Evolutionary conservation across 2,797 vertebrate genomes (phyloP).

Genomic region (Cossypha dichroa): DNA sequence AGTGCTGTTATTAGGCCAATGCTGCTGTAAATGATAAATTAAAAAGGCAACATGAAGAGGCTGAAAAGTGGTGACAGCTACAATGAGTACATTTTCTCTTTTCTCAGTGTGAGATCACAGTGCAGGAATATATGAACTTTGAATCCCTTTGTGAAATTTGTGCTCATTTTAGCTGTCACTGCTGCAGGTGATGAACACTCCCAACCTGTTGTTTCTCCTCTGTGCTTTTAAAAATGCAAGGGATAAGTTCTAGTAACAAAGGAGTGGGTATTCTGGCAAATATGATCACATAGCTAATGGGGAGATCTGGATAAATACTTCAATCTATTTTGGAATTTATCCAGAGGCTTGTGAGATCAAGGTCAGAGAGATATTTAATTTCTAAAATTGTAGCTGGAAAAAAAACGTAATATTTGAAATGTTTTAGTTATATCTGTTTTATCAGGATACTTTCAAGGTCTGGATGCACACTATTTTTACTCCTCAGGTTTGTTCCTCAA

Average conservation of each 20-base stretch:
- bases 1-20: slow-evolving; percentile 14
- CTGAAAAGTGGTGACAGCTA: slow-evolving; percentile 58
- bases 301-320: background rate
- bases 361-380: background rate
- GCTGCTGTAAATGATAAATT: slow-evolving; percentile 53
- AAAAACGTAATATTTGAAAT: background rate
- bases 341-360: background rate
- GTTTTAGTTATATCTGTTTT: background rate
- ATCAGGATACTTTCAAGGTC: background rate
- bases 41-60: slow-evolving; percentile 47
- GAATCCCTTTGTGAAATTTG: slow-evolving; percentile 47
- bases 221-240: background rate
- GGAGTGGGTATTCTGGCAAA: background rate
- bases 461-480: background rate
- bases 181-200: slow-evolving; percentile 33
- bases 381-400: background rate
- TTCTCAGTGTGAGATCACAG: slow-evolving; percentile 56
- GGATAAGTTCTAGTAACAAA: background rate
- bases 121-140: slow-evolving; percentile 36
- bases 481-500: background rate
- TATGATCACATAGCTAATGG: background rate
- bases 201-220: slow-evolving; percentile 39
- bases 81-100: slow-evolving; percentile 40
- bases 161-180: slow-evolving; percentile 41
- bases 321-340: background rate